Conservation (phyloP, 2,113 vertebrate genomes). For the Dromiciops gliroides region DNA sequence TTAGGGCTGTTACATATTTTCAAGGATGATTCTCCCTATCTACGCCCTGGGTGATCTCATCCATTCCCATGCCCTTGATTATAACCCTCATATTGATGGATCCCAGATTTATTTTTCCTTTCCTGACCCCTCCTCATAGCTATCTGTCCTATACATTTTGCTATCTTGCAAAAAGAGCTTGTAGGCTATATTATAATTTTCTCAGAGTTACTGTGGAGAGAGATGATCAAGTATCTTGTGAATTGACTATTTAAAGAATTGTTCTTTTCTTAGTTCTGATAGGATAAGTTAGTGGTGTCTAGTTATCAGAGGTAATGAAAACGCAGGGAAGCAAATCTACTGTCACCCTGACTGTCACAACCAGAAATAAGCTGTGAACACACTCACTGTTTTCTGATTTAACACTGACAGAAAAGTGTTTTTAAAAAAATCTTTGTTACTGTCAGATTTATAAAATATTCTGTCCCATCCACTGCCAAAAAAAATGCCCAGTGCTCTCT, state of each 20-base stretch:
- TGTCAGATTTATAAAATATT: neutral
- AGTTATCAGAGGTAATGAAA: neutral
- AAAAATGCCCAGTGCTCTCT: neutral
- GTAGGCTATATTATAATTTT: neutral
- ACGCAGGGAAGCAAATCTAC: neutral
- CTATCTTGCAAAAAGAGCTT: neutral
- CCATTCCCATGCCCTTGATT: neutral
- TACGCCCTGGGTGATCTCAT: neutral
- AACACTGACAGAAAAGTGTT: neutral
- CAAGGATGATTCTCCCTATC: neutral
- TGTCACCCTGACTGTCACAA: neutral
- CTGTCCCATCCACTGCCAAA: neutral
- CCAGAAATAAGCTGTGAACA: neutral
- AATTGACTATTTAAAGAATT: neutral
- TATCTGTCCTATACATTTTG: neutral
- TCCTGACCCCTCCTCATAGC: neutral
- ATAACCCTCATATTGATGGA: neutral
- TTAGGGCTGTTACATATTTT: neutral
- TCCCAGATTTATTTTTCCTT: neutral
- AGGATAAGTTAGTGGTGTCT: neutral
- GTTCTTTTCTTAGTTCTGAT: neutral
- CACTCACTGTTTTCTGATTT: neutral
- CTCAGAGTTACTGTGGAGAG: neutral
- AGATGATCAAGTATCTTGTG: neutral
- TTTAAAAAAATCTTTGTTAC: neutral